These are phyloP conservation scores for Chydorus sphaericus DNA, from an alignment of 2,888 invertebrate genomes.

Conservation along the genomic window DNA sequence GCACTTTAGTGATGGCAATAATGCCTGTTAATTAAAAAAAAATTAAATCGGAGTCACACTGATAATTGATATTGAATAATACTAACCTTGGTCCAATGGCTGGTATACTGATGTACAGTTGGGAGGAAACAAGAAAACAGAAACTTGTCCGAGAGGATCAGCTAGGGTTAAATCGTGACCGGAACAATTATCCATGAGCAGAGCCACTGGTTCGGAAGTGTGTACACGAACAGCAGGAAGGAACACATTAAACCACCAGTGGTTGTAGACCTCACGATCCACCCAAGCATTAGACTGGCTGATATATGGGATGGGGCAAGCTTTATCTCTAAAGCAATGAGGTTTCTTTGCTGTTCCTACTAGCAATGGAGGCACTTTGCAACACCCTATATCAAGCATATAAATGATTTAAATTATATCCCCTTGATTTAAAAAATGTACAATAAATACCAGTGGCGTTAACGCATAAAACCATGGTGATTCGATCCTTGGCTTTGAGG, in stretches of 20 bases:
- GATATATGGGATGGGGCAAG: not conserved
- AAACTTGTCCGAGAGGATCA: not conserved
- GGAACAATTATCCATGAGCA: not conserved
- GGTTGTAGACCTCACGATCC: not conserved
- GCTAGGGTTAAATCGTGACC: not conserved
- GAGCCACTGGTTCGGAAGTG: not conserved
- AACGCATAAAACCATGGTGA: not conserved
- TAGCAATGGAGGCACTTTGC: not conserved
- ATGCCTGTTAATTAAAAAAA: too few relatives aligned
- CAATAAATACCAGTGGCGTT: slow-evolving; percentile 1
- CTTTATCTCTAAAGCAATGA: not conserved
- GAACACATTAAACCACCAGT: not conserved
- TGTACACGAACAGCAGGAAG: not conserved
- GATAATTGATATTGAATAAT: too few relatives aligned
- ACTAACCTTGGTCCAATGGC: too few relatives aligned
- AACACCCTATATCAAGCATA: too few relatives aligned
- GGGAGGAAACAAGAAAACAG: too few relatives aligned
- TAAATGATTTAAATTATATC: too few relatives aligned
- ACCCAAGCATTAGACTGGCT: not conserved
- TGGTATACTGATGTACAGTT: too few relatives aligned
- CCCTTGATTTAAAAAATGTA: too few relatives aligned
- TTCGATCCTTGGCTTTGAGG: not conserved
- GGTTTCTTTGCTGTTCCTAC: not conserved
- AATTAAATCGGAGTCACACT: too few relatives aligned
- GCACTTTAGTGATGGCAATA: too few relatives aligned